phyloP scores from a whole-genome alignment of 2,797 vertebrate genomes.

The Scomberomorus guttatus region DNA sequence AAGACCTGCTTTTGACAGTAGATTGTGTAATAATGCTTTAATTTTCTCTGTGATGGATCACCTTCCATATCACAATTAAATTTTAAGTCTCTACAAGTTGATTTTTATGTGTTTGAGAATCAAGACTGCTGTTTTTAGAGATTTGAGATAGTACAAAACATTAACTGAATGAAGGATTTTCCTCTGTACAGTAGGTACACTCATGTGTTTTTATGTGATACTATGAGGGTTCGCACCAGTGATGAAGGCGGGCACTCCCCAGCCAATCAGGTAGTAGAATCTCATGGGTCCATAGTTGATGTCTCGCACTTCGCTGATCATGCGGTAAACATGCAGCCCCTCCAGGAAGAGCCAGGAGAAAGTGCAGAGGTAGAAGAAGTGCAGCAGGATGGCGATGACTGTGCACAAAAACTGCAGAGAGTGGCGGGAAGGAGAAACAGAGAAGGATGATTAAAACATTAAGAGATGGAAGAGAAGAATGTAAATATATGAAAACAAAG shows the following conservation, averaged over 20 bases:
- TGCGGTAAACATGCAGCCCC: constrained; percentile 93
- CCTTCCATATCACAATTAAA: background rate
- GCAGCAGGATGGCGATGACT: constrained; percentile 95
- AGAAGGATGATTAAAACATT: constrained; percentile 1
- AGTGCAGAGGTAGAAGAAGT: constrained; percentile 96
- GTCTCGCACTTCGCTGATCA: constrained; percentile 92
- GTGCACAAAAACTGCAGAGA: constrained; percentile 92
- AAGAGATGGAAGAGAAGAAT: background rate
- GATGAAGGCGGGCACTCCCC: constrained; percentile 96
- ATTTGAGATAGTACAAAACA: background rate
- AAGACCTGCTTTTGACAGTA: too few relatives aligned
- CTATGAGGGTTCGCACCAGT: constrained; percentile 84
- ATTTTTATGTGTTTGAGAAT: background rate
- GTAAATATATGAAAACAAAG: background rate
- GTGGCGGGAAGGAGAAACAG: background rate
- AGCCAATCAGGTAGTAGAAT: constrained; percentile 97
- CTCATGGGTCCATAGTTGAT: constrained; percentile 96
- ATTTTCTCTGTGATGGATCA: too few relatives aligned
- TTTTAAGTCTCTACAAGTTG: background rate
- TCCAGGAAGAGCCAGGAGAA: constrained; percentile 97
- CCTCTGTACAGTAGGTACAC: background rate
- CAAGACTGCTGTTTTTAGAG: background rate
- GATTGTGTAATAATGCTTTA: too few relatives aligned
- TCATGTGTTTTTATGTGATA: background rate
- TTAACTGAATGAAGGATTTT: background rate